Base-by-base conservation (phyloP, 2,888 invertebrate species). In the Caenorhabditis sulstoni region DNA sequence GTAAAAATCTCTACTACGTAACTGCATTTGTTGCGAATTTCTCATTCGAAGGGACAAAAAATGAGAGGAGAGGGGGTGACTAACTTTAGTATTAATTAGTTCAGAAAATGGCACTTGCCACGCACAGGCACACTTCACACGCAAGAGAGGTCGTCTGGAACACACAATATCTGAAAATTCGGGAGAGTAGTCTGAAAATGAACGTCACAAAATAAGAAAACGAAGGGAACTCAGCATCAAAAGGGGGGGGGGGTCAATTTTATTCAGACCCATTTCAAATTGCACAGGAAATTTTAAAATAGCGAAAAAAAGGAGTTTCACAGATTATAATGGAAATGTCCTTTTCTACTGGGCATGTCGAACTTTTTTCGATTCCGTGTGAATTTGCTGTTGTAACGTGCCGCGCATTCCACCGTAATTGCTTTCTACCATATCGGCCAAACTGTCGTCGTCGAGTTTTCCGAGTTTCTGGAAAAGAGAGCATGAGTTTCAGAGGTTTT, bases 391-490 rank as follows among this genome's bases (percentile, higher is more conserved):
- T 23, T 71, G 71, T 9, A 78, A 39, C 16, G 55, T 66, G 35
- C 78, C 78, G 53, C 66, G 58, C 71, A 78, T 71, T 49, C 71
- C 71, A 18, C 78, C 78, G 52, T 78, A 78, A 47, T 78, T 71
- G 16, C 39, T 71, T 45, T 71, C 55, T 9, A 78, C 67, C 66
- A 78, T 59, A 23, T 23, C 49, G 7, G 61, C 58, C 0, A 78
- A 39, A 62, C 57, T 67, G 23, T 66, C 57, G 37, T 78, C 78
- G 53, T 78, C 78, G 0, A 66, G 23, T 29, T 71, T 53, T 44
- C 71, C 78, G 12, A 78, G 44, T 62, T 61, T 71, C 78, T 65
- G 57, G 18, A 75, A 7, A 29, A n/a, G n/a, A n/a, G n/a, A n/a
- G n/a, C n/a, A n/a, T n/a, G n/a, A n/a, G n/a, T n/a, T n/a, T n/a